phyloP scores from a whole-genome alignment of 1,140 invertebrate genomes.

The Chironomus tepperi region DNA sequence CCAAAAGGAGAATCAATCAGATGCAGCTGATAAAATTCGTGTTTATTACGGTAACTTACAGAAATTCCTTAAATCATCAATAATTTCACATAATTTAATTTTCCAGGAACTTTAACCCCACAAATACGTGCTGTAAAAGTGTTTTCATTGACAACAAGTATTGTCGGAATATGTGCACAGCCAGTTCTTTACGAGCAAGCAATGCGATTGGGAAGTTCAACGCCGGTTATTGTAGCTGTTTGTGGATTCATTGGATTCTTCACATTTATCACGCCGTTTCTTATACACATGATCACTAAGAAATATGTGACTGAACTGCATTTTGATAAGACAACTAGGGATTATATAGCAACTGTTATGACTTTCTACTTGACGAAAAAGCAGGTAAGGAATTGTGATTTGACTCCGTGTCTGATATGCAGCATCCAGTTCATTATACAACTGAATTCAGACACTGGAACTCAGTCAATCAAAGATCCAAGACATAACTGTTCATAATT shows the following conservation, averaged over 20 bases:
- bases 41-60: slow-evolving; percentile 4
- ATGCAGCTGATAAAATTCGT: background rate
- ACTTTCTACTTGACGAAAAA: slow-evolving; percentile 55
- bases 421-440: too few relatives aligned
- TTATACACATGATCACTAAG: slow-evolving; percentile 73
- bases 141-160: slow-evolving; percentile 69
- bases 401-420: too few relatives aligned
- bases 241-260: slow-evolving; percentile 64
- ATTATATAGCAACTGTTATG: slow-evolving; percentile 60
- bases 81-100: background rate
- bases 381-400: too few relatives aligned
- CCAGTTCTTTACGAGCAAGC: slow-evolving; percentile 59
- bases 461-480: background rate
- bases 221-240: slow-evolving; percentile 47
- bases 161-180: slow-evolving; percentile 56
- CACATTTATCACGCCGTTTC: slow-evolving; percentile 69
- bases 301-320: slow-evolving; percentile 74
- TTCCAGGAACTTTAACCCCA: slow-evolving; percentile 50
- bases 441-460: slow-evolving; percentile 26
- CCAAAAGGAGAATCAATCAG: background rate
- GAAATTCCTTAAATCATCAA: background rate
- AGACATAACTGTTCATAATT: slow-evolving; percentile 24
- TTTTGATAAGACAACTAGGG: slow-evolving; percentile 54
- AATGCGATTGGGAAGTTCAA: slow-evolving; percentile 44
- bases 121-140: slow-evolving; percentile 66